These are phyloP conservation scores for Tachystola acroxantha DNA, from an alignment of 2,888 invertebrate genomes.

Conservation along the genomic window DNA sequence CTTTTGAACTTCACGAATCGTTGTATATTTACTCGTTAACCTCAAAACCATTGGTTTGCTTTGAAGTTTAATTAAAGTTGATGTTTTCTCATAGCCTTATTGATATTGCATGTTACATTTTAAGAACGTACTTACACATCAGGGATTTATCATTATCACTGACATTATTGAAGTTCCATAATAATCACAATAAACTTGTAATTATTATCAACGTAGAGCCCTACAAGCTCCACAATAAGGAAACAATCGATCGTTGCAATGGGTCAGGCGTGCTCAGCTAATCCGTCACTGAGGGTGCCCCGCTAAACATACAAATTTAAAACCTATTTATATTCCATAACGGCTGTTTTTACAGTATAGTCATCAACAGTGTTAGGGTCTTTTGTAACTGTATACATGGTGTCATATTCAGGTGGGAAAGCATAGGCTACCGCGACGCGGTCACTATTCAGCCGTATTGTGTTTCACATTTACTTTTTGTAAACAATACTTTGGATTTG, in stretches of 20 bases:
- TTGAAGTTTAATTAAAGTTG: constrained; percentile 4
- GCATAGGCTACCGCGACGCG: constrained; percentile 73
- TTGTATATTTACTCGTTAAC: constrained; percentile 39
- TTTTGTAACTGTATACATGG: constrained; percentile 42
- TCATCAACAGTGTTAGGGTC: constrained; percentile 37
- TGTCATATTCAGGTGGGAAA: constrained; percentile 77
- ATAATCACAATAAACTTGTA: constrained; percentile 28
- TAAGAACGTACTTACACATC: too few relatives aligned
- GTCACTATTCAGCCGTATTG: constrained; percentile 67
- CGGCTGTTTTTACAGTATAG: constrained; percentile 39
- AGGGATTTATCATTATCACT: too few relatives aligned
- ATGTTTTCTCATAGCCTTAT: too few relatives aligned
- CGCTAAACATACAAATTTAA: constrained; percentile 41
- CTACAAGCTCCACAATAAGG: constrained; percentile 63
- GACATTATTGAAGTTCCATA: too few relatives aligned
- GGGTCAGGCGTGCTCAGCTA: constrained; percentile 73
- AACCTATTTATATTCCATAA: constrained; percentile 43
- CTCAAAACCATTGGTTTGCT: constrained; percentile 13
- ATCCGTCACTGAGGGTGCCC: constrained; percentile 64
- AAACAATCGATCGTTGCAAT: constrained; percentile 78
- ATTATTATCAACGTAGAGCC: constrained; percentile 43
- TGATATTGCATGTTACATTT: too few relatives aligned
- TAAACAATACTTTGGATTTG: constrained; percentile 54
- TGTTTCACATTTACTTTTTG: constrained; percentile 61
- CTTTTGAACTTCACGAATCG: constrained; percentile 48